Evolutionary conservation across 92 coral and sea anemone species (phyloP).

Genomic region (Chrysogorgia sp.): DNA sequence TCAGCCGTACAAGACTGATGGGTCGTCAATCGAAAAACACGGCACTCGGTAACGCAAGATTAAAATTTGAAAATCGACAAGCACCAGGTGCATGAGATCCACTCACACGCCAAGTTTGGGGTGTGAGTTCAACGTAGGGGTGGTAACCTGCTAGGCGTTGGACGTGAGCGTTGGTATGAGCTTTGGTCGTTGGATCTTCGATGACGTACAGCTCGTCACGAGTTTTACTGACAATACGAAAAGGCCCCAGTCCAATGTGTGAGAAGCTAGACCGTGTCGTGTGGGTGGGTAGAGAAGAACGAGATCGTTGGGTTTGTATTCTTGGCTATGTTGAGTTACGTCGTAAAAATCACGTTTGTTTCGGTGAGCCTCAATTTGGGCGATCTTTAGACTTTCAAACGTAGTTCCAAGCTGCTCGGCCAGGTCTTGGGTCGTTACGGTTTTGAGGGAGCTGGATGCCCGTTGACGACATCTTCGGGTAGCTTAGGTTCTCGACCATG

Average conservation of each 20-base stretch:
- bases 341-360: too few species aligned
- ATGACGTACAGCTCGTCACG: not conserved
- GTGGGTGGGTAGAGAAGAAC: not conserved
- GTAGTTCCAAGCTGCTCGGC: slow-evolving; percentile 13
- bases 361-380: too few species aligned
- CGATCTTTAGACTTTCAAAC: slow-evolving; percentile 7
- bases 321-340: not conserved
- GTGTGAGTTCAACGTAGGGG: not conserved
- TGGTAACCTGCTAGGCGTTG: slow-evolving; percentile 4
- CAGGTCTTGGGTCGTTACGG: too few species aligned
- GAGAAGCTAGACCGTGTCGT: not conserved
- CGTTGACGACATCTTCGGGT: too few species aligned
- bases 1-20: too few species aligned
- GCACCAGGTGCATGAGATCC: too few species aligned
- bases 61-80: too few species aligned
- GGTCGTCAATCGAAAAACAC: too few species aligned
- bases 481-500: slow-evolving; percentile 20
- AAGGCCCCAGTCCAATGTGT: not conserved
- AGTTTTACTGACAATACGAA: not conserved
- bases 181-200: not conserved
- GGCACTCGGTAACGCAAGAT: too few species aligned
- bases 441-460: too few species aligned
- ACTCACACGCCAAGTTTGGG: too few species aligned
- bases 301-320: not conserved
- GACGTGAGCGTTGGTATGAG: not conserved